Evolutionary conservation across 2,888 invertebrate genomes (phyloP), one percentile per base, ranked within the genome.

Genomic region (Apeira syringaria): DNA sequence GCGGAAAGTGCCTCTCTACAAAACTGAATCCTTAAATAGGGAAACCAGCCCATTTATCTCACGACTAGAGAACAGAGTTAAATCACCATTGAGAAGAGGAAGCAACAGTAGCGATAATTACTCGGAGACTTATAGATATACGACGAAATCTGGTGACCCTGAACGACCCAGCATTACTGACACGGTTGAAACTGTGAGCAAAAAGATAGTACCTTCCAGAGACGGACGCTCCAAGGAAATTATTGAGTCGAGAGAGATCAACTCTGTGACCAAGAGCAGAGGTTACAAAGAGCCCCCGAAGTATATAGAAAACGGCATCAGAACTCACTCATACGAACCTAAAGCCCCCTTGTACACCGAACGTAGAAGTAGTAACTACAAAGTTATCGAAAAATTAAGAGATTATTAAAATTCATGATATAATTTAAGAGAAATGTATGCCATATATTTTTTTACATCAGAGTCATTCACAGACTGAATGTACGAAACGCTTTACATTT

Each of bases 81-180:
- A 90, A 61, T 76, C 87, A 0, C 87, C 90, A 42, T 81, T 92
- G 30, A 84, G 94, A 41, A 90, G 94, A 38, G 93, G 93, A 11
- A 93, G 93, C 62, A 92, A 92, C 56, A 93, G 93, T 55, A 93
- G 93, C 51, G 94, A 94, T 50, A 94, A 94, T 65, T 94, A 91
- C 69, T 93, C 94, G 1, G 94, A 94, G 75, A 94, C 94, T 0
- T 94, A 93, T 62, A 92, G 93, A 62, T 93, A 94, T 53, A 92
- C 93, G 4, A 93, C 93, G 7, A 91, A 93, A 49, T 92, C 92
- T 5, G 93, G 92, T 42, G 93, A 94, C 71, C 94, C 94, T 1
- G 81, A 91, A 37, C 80, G 93, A 53, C 94, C 94, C 10, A 93
- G 92, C 61, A 90, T 94, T 38, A 94, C 94, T 12, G 93, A 94